Evolutionary conservation across 2,113 vertebrate species (phyloP).

Genomic region (Corythoichthys haematopterus): DNA sequence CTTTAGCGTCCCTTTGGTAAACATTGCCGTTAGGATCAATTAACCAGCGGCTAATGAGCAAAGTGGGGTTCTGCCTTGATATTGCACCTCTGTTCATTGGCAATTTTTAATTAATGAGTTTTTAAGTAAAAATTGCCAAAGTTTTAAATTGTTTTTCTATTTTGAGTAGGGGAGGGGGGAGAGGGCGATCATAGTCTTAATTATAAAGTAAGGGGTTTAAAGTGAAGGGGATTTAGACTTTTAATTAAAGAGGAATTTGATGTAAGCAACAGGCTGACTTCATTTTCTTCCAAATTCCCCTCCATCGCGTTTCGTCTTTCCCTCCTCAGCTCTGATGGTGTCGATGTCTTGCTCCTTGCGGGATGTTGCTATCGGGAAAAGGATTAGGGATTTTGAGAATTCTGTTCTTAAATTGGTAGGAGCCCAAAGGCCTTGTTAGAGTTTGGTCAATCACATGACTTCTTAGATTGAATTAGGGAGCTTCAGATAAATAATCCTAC

Average conservation of each 20-base stretch:
- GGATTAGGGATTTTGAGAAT: conserved; percentile 64
- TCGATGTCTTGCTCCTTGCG: conserved; percentile 40
- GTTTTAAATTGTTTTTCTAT: conserved; percentile 74
- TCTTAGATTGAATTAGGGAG: conserved; percentile 66
- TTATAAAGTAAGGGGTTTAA: conserved; percentile 72
- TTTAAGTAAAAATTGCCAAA: conserved; percentile 73
- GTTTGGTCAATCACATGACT: conserved; percentile 47
- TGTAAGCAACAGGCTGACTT: conserved; percentile 60
- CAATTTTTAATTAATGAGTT: conserved; percentile 74
- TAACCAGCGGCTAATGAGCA: conserved; percentile 71
- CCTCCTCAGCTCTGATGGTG: conserved; percentile 25
- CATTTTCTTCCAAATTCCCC: conserved; percentile 49
- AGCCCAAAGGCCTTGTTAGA: conserved; percentile 29
- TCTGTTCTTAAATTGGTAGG: conserved; percentile 35
- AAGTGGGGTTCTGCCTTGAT: conserved; percentile 62
- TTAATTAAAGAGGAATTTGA: conserved; percentile 77
- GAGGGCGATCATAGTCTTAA: conserved; percentile 71
- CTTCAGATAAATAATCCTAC: conserved; percentile 35
- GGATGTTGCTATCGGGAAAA: conserved; percentile 48
- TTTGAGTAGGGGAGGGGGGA: conserved; percentile 10
- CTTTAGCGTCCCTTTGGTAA: conserved; percentile 69
- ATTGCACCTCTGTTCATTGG: conserved; percentile 67
- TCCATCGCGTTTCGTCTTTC: conserved; percentile 31
- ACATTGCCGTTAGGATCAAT: conserved; percentile 73
- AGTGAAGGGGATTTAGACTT: conserved; percentile 72